Base-by-base conservation (phyloP, 2,888 invertebrate genomes). In the Amphipoea oculea region DNA sequence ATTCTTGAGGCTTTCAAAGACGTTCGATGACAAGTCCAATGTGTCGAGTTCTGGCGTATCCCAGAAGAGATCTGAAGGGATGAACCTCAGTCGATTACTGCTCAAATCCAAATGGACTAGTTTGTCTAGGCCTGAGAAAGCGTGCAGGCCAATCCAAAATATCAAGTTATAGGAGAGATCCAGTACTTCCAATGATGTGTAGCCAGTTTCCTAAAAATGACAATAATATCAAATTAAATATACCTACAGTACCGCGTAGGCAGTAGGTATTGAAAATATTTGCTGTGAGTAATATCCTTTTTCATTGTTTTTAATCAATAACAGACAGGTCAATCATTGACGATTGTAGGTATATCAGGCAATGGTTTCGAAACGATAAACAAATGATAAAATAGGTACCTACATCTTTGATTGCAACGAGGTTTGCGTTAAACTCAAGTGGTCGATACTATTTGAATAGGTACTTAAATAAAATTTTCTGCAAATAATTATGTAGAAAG, bases 1-100 rank as follows among this genome's bases (percentile, higher is more conserved):
- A 89, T 97, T 96, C 81, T 96, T 95, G 2, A 98, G 90, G 0
- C 94, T 92, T 90, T 97, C 97, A 84, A 98, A 97, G 78, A 98
- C 97, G 90, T 98, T 98, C 23, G 97, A 97, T 67, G 97, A 97
- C 77, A 98, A 92, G 90, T 98, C 98, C 1, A 98, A 92, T 70
- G 95, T 95, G 42, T 95, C 92, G 12, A 98, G 92, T 40, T 95
- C 93, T 4, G 94, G 94, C 36, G 98, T 97, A 62, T 97, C 95
- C 93, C 97, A 97, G 88, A 98, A 97, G 78, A 98, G 92, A 82
- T 97, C 97, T 0, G 95, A 94, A 1, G 96, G 92, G 57, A 98
- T 93, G 81, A 96, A 97, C 90, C 98, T 96, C 73, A 98, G 92
- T 48, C 97, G 96, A 90, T 98, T 98, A 88, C 96, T 97, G 69